Base-by-base conservation (phyloP, 2,113 vertebrate genomes). In the Sisor rabdophorus region DNA sequence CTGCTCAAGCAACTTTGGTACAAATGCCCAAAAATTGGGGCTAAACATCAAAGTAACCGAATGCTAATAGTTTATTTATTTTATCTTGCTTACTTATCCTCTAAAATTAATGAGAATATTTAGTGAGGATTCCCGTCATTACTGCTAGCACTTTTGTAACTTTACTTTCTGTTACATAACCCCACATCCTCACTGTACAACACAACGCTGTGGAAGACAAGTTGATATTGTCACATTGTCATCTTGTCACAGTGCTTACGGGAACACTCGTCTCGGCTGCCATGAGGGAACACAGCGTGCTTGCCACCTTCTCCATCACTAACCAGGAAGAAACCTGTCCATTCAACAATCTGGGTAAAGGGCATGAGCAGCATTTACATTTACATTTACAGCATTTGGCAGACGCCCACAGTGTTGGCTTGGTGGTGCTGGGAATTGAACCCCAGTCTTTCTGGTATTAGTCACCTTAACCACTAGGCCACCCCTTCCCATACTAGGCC, bases 271-370 rank as follows among this genome's bases (percentile, higher is more conserved):
- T 95, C 85, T 90, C 92, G 24, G 78, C 91, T 1, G 30, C 85
- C 70, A 76, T 86, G 0, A 87, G 88, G 28, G 89, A 91, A 50
- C 89, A 89, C 61, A 94, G 92, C 22, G 67, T 94, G 64, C 90
- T 93, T 1, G 89, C 91, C 78, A 94, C 93, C 0, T 24, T 95
- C 83, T 90, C 93, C 0, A 91, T 94, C 84, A 93, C 93, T 84
- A 92, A 90, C 72, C 87, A 76, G 93, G 94, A 71, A 93, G 94
- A 53, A 93, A 83, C 65, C 75, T 95, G 87, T 90, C 92, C 63
- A 91, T 95, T 64, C 93, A 94, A 30, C 94, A 95, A 83, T 93
- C 94, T 0, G 94, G 94, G n/a, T n/a, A 72, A 95, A 95, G 87
- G 93, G 80, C 55, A 92, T 94, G 92, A 95, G 94, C 26, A 86